Conservation (phyloP, 2,888 invertebrate species). For the Callinectes sapidus region DNA sequence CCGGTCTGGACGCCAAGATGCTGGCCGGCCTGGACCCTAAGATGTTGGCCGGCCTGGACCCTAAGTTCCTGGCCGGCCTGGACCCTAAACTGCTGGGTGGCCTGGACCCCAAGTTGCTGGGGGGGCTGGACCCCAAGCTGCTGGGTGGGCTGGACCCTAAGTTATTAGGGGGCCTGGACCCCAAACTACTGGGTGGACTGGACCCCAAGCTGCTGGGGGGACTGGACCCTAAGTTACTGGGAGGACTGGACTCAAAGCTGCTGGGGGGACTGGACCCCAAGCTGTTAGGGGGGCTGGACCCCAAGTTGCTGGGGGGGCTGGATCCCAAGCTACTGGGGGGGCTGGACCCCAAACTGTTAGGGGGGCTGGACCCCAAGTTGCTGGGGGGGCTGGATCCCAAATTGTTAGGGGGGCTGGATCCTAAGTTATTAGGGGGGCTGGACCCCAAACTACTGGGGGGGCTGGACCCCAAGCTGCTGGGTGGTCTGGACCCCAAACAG, state of each 20-base stretch:
- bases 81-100: conserved; percentile 71
- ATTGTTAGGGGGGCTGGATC: conserved; percentile 66
- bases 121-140: conserved; percentile 57
- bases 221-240: conserved; percentile 69
- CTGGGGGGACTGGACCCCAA: conserved; percentile 71
- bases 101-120: conserved; percentile 61
- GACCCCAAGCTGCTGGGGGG: conserved; percentile 71
- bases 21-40: conserved; percentile 75
- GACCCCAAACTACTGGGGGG: conserved; percentile 82
- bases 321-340: conserved; percentile 65
- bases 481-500: conserved; percentile 69
- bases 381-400: conserved; percentile 73
- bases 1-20: conserved; percentile 73
- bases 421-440: conserved; percentile 71
- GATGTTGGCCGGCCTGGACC: conserved; percentile 67
- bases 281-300: conserved; percentile 64
- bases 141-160: conserved; percentile 71
- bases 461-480: conserved; percentile 66
- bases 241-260: conserved; percentile 70
- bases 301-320: conserved; percentile 67
- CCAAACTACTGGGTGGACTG: conserved; percentile 67
- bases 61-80: conserved; percentile 68
- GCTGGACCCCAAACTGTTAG: conserved; percentile 68
- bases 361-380: conserved; percentile 76
- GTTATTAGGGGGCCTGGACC: conserved; percentile 66